Conservation (phyloP, 2,113 vertebrate genomes). For the Nycticryphes semicollaris region DNA sequence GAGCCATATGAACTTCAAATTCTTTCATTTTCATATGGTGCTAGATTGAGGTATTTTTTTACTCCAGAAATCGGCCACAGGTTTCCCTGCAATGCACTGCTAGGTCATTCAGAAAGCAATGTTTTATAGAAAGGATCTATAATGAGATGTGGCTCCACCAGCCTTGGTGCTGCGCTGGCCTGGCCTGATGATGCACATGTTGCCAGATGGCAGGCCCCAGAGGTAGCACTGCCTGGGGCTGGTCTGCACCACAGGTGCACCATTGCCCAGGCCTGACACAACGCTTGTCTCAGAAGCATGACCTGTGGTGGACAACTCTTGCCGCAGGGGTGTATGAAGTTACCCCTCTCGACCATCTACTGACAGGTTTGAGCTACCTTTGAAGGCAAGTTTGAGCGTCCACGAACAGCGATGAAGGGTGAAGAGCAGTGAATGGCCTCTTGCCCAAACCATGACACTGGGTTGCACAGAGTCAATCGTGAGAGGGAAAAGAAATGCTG, state of each 20-base stretch:
- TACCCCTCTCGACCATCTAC: background rate
- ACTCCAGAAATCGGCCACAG: background rate
- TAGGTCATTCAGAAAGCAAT: background rate
- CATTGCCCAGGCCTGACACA: background rate
- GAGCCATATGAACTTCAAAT: background rate
- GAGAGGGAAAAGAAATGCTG: background rate
- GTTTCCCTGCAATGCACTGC: background rate
- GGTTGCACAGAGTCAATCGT: background rate
- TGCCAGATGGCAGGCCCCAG: background rate
- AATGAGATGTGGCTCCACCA: background rate
- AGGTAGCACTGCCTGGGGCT: background rate
- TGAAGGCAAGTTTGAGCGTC: background rate
- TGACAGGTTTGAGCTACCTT: background rate
- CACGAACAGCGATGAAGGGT: background rate
- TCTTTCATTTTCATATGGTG: background rate
- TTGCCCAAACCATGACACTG: background rate
- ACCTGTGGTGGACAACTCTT: background rate
- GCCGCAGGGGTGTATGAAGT: background rate
- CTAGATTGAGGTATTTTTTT: background rate
- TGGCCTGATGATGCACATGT: rapidly evolving
- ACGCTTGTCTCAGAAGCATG: background rate
- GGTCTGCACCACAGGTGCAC: background rate
- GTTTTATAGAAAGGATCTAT: rapidly evolving
- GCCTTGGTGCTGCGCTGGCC: background rate
- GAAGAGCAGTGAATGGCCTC: rapidly evolving